A percentile compares a stretch with the other conserved stretches of the same genome.
These are phyloP conservation scores for Trachymyrmex cornetzi DNA, from an alignment of 1,140 invertebrate species.

Conservation along the genomic window DNA sequence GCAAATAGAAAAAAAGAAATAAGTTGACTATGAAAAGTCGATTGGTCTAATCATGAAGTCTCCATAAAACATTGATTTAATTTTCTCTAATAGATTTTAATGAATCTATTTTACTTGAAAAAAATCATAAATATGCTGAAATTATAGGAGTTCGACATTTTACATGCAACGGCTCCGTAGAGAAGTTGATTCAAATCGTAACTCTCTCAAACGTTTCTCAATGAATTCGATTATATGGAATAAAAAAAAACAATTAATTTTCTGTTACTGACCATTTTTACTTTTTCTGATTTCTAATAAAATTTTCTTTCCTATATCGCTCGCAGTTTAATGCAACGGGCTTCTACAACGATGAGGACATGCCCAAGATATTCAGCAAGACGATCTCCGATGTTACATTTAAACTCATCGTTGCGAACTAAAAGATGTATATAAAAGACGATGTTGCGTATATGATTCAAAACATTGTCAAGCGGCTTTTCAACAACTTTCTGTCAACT, in stretches of 20 bases:
- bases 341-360: slow-evolving; percentile 59
- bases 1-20: not conserved
- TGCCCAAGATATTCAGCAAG: slow-evolving; percentile 47
- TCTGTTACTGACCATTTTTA: not conserved
- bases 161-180: not conserved
- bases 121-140: not conserved
- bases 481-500: slow-evolving; percentile 26
- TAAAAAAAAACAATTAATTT: slow-evolving; percentile 2
- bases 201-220: not conserved
- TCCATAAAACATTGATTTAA: not conserved
- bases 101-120: slow-evolving; percentile 1
- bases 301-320: not conserved
- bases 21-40: not conserved
- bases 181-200: not conserved
- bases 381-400: slow-evolving; percentile 63
- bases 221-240: not conserved
- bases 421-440: too few relatives aligned
- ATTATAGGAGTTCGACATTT: too few relatives aligned
- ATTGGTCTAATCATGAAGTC: not conserved
- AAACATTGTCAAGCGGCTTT: fast-evolving
- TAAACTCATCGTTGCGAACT: slow-evolving; percentile 21
- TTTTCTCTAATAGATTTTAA: not conserved
- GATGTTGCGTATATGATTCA: not conserved
- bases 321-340: slow-evolving; percentile 67
- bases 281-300: not conserved